Evolutionary conservation across 2,888 invertebrate species (phyloP).

Genomic region (Myopa testacea): DNA sequence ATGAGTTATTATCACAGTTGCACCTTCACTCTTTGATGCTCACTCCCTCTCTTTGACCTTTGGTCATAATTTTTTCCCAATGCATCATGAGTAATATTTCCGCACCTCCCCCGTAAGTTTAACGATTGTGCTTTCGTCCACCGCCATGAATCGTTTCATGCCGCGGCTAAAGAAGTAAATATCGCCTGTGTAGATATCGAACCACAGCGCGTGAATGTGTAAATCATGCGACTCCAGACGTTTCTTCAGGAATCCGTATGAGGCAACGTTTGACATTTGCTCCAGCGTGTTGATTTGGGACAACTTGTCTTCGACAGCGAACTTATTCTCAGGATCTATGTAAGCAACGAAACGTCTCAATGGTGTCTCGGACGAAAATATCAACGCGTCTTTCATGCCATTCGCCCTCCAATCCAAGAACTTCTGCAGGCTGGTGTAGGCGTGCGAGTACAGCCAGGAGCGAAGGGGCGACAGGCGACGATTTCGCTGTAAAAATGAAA

Average conservation of each 20-base stretch:
- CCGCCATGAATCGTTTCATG: conserved; percentile 85
- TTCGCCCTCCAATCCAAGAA: conserved; percentile 78
- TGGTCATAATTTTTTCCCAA: neutral
- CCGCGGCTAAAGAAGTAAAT: conserved; percentile 93
- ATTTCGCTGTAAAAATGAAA: conserved; percentile 71
- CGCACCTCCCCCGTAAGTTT: conserved; percentile 81
- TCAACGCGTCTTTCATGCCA: conserved; percentile 76
- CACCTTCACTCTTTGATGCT: neutral
- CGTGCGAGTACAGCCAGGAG: conserved; percentile 93
- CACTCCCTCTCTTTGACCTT: too few species aligned
- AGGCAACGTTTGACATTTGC: conserved; percentile 92
- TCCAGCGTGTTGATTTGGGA: conserved; percentile 95
- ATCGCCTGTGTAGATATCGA: conserved; percentile 96
- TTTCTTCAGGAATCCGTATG: conserved; percentile 89
- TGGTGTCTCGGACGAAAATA: conserved; percentile 89
- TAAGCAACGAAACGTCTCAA: conserved; percentile 90
- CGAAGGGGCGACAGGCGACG: conserved; percentile 87
- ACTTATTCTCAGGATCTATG: conserved; percentile 92
- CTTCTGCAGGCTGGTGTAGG: conserved; percentile 82
- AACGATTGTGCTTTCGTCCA: conserved; percentile 85
- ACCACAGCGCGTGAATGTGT: conserved; percentile 95
- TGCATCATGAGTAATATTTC: conserved; percentile 78
- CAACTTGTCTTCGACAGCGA: conserved; percentile 89
- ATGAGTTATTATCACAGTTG: conserved; percentile 30
- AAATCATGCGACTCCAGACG: conserved; percentile 84